Percentiles rank a stretch among this genome's conserved stretches.
Conservation (phyloP, 2,797 vertebrate genomes). For the Ctenochaetus hawaiiensis region DNA sequence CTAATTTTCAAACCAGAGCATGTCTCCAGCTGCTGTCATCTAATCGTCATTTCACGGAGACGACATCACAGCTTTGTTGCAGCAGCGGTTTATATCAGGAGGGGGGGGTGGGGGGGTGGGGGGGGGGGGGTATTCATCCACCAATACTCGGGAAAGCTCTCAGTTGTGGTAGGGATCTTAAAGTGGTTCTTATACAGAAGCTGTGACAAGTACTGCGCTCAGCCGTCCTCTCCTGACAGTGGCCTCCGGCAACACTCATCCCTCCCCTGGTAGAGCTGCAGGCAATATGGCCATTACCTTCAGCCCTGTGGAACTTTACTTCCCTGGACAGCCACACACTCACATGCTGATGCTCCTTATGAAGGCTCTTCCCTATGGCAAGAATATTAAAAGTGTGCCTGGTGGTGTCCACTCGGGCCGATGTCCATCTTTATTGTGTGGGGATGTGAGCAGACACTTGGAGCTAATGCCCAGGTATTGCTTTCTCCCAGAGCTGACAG, state of each 20-base stretch:
- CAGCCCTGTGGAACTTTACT: constrained; percentile 66
- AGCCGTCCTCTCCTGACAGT: constrained; percentile 70
- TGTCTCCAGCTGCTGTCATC: constrained; percentile 65
- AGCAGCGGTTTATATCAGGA: constrained; percentile 32
- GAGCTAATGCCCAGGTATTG: constrained; percentile 59
- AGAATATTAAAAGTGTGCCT: constrained; percentile 76
- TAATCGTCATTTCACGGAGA: constrained; percentile 63
- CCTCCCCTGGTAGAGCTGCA: constrained; percentile 72
- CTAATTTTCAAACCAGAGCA: constrained; percentile 61
- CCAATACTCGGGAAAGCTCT: constrained; percentile 48
- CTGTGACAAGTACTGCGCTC: constrained; percentile 73
- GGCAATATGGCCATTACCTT: constrained; percentile 77
- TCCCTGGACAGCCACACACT: constrained; percentile 63
- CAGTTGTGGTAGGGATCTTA: constrained; percentile 56
- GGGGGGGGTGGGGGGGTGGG: background rate
- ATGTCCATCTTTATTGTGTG: constrained; percentile 74
- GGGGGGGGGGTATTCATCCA: constrained; percentile 19
- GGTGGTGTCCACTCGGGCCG: constrained; percentile 63
- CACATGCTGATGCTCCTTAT: constrained; percentile 66
- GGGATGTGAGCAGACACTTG: constrained; percentile 64
- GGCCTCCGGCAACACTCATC: constrained; percentile 78
- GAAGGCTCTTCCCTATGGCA: constrained; percentile 62
- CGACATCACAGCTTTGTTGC: constrained; percentile 56
- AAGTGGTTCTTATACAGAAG: constrained; percentile 73
- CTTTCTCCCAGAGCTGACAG: constrained; percentile 50